Conservation (phyloP, 2,797 vertebrate species). For the Tangara arthus region DNA sequence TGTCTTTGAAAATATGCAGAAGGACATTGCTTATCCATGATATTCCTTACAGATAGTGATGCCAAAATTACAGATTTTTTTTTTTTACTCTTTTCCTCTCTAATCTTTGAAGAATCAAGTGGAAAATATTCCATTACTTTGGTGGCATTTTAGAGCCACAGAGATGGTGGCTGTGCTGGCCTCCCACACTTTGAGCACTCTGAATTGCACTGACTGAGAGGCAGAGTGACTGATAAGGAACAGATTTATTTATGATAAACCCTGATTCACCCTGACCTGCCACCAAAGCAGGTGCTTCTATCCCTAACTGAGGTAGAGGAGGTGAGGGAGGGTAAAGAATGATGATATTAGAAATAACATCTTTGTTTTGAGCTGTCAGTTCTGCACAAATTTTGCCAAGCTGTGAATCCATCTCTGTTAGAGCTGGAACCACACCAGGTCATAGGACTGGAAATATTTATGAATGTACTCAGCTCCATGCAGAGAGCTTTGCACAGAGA, state of each 20-base stretch:
- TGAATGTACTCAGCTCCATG: not conserved
- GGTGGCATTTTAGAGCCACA: not conserved
- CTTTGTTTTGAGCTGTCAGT: not conserved
- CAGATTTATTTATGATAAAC: not conserved
- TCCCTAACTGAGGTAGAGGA: not conserved
- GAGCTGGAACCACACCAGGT: not conserved
- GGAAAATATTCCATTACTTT: not conserved
- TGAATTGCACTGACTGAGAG: not conserved
- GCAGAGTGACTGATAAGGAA: not conserved
- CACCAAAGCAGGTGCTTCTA: not conserved
- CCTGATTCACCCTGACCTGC: not conserved
- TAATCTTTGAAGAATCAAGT: not conserved
- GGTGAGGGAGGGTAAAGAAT: not conserved
- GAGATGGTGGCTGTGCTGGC: not conserved
- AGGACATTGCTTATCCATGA: not conserved
- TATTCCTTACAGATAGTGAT: not conserved
- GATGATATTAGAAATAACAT: not conserved
- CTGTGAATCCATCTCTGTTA: not conserved
- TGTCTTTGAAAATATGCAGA: not conserved
- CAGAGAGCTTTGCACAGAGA: not conserved
- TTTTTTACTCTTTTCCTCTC: not conserved
- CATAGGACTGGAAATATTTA: not conserved
- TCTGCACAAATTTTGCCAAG: not conserved
- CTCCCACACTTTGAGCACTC: not conserved
- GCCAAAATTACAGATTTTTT: not conserved